phyloP scores from a whole-genome alignment of 2,888 invertebrate species.

The Trissolcus brochymenae region DNA sequence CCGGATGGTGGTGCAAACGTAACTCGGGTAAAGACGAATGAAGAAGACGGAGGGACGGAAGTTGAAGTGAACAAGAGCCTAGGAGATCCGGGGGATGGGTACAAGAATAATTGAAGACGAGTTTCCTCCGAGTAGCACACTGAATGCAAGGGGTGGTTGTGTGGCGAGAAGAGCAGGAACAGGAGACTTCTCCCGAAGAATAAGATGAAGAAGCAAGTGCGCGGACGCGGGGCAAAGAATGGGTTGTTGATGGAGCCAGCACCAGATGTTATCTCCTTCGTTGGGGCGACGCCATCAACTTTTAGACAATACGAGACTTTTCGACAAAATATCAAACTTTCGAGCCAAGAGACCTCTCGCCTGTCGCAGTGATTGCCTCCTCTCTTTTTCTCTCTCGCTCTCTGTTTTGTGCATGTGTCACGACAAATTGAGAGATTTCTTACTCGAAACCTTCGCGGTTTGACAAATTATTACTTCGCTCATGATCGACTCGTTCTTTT shows the following conservation, averaged over 20 bases:
- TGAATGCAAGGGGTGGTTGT: constrained; percentile 59
- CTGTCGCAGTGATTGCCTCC: constrained; percentile 61
- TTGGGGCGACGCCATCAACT: constrained; percentile 72
- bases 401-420: constrained; percentile 50
- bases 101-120: constrained; percentile 74
- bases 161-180: constrained; percentile 57
- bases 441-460: constrained; percentile 9
- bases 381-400: constrained; percentile 42
- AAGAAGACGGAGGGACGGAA: constrained; percentile 52
- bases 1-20: constrained; percentile 66
- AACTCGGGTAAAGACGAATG: constrained; percentile 63
- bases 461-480: constrained; percentile 44
- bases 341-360: constrained; percentile 38
- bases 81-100: constrained; percentile 60
- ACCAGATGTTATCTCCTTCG: constrained; percentile 73
- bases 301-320: constrained; percentile 74
- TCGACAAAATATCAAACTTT: constrained; percentile 72
- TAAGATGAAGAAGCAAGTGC: constrained; percentile 60
- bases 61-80: constrained; percentile 56
- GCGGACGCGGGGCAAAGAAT: constrained; percentile 57
- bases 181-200: constrained; percentile 57
- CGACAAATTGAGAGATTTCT: constrained; percentile 54
- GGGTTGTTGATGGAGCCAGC: constrained; percentile 72
- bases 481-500: constrained; percentile 7
- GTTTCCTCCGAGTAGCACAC: constrained; percentile 67